Conservation (phyloP, 2,113 vertebrate genomes). For the Malurus melanocephalus region DNA sequence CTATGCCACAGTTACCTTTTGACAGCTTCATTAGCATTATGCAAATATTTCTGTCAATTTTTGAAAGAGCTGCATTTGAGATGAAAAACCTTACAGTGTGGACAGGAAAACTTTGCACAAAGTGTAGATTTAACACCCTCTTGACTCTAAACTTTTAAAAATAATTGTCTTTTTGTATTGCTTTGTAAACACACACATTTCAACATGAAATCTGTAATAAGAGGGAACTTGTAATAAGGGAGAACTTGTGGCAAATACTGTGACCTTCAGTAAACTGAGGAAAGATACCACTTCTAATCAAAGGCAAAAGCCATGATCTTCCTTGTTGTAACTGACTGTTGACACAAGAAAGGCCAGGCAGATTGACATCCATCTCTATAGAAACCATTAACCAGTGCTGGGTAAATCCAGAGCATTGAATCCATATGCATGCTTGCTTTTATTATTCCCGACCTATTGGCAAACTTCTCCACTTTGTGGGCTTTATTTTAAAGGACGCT, state of each 20-base stretch:
- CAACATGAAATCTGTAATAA: slow-evolving; percentile 72
- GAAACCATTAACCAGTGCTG: slow-evolving; percentile 79
- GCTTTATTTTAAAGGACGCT: slow-evolving; percentile 77
- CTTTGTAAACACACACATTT: slow-evolving; percentile 60
- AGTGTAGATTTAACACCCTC: slow-evolving; percentile 19
- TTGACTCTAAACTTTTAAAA: slow-evolving; percentile 43
- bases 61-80: slow-evolving; percentile 28
- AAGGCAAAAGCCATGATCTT: slow-evolving; percentile 82
- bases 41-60: slow-evolving; percentile 57
- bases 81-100: slow-evolving; percentile 13
- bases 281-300: slow-evolving; percentile 82
- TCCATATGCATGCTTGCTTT: slow-evolving; percentile 82
- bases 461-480: slow-evolving; percentile 76
- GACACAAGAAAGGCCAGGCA: slow-evolving; percentile 85
- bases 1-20: slow-evolving; percentile 48
- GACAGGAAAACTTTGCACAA: slow-evolving; percentile 39
- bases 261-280: slow-evolving; percentile 84
- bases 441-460: slow-evolving; percentile 78
- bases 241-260: slow-evolving; percentile 71
- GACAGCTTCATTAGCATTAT: slow-evolving; percentile 65
- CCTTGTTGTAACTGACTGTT: slow-evolving; percentile 81
- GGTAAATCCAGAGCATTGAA: slow-evolving; percentile 79
- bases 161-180: slow-evolving; percentile 66
- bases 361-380: slow-evolving; percentile 85
- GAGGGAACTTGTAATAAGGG: slow-evolving; percentile 72